Base-by-base conservation (phyloP, 2,113 vertebrate species). In the Larimichthys polyactis region DNA sequence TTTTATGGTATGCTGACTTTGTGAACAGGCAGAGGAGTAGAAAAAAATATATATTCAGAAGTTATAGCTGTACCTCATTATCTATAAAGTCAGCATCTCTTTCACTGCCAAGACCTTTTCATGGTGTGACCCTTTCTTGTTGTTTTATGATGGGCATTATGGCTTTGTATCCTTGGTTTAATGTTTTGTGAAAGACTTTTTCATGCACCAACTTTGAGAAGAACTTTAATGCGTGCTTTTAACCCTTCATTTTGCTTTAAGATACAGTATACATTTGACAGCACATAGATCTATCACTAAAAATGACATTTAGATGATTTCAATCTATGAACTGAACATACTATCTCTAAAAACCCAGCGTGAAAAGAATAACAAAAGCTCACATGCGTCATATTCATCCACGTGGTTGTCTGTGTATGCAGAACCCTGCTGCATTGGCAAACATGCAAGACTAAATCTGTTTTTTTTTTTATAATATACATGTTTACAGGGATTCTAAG, bases 1-100 rank as follows among this genome's bases (percentile, higher is more conserved):
- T 87, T 83, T 82, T 71, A 78, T 2, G 44, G 74, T 9, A 60
- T 46, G 54, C 71, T 71, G 62, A 70, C 55, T 87, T 82, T 78
- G 73, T 74, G 66, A 75, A 68, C 29, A 67, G 57, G 24, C 7
- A 63, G 81, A 44, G 19, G 58, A 59, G 40, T 2, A 71, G 67
- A 51, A 87, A 65, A 8, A 40, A 36, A 71, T 46, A 2, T 70
- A 69, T 24, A 62, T 22, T 55, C 36, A 40, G n/a, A 11, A 54
- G 67, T 63, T 76, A 66, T 4, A 71, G 55, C 40, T 68, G 1
- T 11, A 62, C 22, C 22, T 73, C 24, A 60, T 14, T 67, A 3
- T 60, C 58, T 3, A 1, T 72, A 51, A 80, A 73, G 51, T 77
- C 54, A 22, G 32, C 15, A 44, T 32, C 49, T 29, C 52, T 65